Conservation (phyloP, 1,140 invertebrate species). For the Apis laboriosa region DNA sequence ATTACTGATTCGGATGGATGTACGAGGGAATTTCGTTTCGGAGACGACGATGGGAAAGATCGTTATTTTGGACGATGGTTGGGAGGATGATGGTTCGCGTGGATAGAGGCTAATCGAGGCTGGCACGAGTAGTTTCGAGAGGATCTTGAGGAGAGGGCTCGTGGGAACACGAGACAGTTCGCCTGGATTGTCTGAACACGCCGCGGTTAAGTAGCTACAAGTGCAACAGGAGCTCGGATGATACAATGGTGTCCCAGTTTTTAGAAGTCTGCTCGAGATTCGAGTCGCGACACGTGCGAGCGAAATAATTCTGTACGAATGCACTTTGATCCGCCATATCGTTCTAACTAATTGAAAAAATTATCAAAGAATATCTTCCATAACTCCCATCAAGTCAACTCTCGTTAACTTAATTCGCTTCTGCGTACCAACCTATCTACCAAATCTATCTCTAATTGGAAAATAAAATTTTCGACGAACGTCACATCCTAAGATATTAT, state of each 20-base stretch:
- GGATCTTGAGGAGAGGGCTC: conserved; percentile 3
- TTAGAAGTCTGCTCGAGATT: neutral
- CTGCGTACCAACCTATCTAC: no score
- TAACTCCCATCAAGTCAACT: no score
- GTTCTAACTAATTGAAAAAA: no score
- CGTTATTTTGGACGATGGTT: neutral
- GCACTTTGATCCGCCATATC: no score
- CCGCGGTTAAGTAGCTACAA: conserved; percentile 32
- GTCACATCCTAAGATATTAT: no score
- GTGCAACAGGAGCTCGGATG: conserved; percentile 12
- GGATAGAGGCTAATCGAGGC: conserved; percentile 24
- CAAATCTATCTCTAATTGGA: no score
- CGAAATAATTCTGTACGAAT: no score
- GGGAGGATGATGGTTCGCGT: neutral
- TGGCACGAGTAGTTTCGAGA: conserved; percentile 40
- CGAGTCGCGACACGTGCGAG: neutral
- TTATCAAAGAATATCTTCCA: no score
- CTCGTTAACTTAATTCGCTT: no score
- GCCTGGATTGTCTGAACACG: conserved; percentile 23
- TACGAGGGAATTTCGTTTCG: no score
- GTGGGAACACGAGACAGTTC: conserved; percentile 37
- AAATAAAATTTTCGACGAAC: no score
- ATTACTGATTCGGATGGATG: no score
- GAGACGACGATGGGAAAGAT: neutral
- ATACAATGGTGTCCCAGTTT: conserved; percentile 29